These are phyloP conservation scores for Gymnoscelis rufifasciata DNA, from an alignment of 2,888 invertebrate species.

Conservation along the genomic window DNA sequence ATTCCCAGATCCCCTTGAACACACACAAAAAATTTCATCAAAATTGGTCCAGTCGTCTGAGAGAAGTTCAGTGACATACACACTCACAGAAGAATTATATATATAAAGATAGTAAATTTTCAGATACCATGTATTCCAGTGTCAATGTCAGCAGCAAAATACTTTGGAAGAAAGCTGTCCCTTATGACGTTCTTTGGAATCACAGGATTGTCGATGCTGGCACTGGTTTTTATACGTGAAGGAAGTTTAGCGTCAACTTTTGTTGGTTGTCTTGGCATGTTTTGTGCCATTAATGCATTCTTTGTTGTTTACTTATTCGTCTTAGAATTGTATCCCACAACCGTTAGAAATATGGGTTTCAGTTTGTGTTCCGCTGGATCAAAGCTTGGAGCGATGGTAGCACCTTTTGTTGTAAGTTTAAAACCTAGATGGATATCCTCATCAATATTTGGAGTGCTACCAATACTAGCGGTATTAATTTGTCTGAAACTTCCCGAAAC, in stretches of 20 bases:
- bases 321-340: constrained; percentile 54
- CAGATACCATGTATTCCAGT: no score
- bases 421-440: constrained; percentile 48
- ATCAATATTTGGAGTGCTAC: constrained; percentile 41
- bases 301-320: constrained; percentile 40
- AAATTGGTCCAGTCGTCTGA: no score
- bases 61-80: no score
- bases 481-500: constrained; percentile 52
- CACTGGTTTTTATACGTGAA: constrained; percentile 36
- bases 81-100: no score
- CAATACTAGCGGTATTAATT: constrained; percentile 42
- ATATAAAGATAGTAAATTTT: no score
- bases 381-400: constrained; percentile 48
- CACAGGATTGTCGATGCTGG: constrained; percentile 36
- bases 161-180: no score
- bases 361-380: constrained; percentile 43
- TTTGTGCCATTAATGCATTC: constrained; percentile 32
- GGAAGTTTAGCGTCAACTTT: constrained; percentile 35
- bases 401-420: constrained; percentile 48
- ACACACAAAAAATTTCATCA: no score
- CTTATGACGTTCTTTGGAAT: no score
- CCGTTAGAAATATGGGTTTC: constrained; percentile 51
- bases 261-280: constrained; percentile 38
- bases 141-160: no score
- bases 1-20: no score